phyloP scores from a whole-genome alignment of 2,113 vertebrate genomes.

The Hemibates koningsi region DNA sequence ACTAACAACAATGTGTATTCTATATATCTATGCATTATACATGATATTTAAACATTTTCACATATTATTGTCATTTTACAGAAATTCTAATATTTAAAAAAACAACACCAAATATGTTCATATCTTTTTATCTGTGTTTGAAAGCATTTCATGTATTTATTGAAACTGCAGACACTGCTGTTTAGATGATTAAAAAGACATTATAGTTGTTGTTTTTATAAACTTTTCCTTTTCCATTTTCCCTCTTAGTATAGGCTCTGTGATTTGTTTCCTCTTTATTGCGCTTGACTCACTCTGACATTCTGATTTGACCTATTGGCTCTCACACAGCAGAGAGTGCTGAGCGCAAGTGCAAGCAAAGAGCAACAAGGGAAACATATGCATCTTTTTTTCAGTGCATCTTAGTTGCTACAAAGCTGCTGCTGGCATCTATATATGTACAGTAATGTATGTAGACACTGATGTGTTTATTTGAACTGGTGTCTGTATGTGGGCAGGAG shows the following conservation, averaged over 20 bases:
- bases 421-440: background rate
- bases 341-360: background rate
- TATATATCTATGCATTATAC: background rate
- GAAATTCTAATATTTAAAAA: background rate
- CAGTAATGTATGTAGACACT: background rate
- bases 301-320: background rate
- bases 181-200: background rate
- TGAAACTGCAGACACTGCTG: background rate
- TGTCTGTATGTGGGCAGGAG: background rate
- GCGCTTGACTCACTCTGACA: background rate
- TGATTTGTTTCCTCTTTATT: constrained; percentile 3
- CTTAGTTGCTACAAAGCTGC: background rate
- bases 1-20: background rate
- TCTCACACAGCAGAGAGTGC: background rate
- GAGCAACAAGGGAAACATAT: background rate
- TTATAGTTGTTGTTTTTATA: background rate
- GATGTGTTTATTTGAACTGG: background rate
- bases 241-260: background rate
- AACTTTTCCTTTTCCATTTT: background rate
- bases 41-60: background rate
- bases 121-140: background rate
- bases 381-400: background rate
- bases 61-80: background rate
- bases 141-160: background rate
- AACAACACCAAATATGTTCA: background rate